phyloP scores from a whole-genome alignment of 2,113 vertebrate genomes.

The Macaca fascicularis region T2T-MFA8v1.1 NC_088375.1:190686001-190686500 shows the following conservation, averaged over 20 bases:
- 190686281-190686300: background rate
- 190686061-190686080: conserved; percentile 21
- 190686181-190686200: background rate
- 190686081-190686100: background rate
- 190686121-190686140: conserved; percentile 20
- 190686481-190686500: fast-evolving
- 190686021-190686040: background rate
- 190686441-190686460: fast-evolving
- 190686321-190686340: background rate
- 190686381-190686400: background rate
- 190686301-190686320: background rate
- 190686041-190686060: background rate
- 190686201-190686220: background rate
- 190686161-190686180: conserved; percentile 1
- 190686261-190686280: background rate
- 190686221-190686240: background rate
- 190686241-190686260: background rate
- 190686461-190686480: background rate
- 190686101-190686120: background rate
- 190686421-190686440: background rate
- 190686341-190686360: background rate
- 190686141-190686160: conserved; percentile 11
- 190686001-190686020: background rate
- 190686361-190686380: no score
- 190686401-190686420: background rate